Evolutionary conservation across 2,797 vertebrate genomes (phyloP).

Genomic region (Urosaurus nigricauda): DNA sequence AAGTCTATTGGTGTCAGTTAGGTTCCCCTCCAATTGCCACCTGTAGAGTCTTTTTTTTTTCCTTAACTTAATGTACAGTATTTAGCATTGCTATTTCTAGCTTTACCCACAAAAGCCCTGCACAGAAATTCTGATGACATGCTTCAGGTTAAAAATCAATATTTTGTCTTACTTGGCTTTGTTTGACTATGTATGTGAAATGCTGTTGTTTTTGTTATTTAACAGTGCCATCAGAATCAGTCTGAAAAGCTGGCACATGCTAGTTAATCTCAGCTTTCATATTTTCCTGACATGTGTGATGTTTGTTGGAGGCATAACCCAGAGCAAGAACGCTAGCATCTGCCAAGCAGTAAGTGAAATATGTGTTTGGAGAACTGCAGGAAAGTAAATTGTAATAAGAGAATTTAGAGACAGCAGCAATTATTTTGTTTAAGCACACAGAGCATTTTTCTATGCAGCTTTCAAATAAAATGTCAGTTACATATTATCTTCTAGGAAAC

Average conservation of each 20-base stretch:
- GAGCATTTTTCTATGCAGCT: background rate
- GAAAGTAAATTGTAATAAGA: background rate
- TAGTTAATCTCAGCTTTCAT: slow-evolving; percentile 95
- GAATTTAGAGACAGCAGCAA: no score
- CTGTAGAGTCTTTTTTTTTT: background rate
- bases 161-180: slow-evolving; percentile 32
- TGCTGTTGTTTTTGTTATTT: slow-evolving; percentile 50
- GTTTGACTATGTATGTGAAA: slow-evolving; percentile 48
- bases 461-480: background rate
- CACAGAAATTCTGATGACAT: background rate
- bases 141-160: background rate
- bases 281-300: slow-evolving; percentile 92
- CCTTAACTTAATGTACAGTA: background rate
- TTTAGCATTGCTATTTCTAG: background rate
- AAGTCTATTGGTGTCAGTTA: background rate
- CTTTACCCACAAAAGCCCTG: background rate
- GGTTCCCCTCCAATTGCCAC: background rate
- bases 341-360: slow-evolving; percentile 95
- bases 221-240: slow-evolving; percentile 92
- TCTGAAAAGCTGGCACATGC: slow-evolving; percentile 97
- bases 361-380: background rate
- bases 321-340: slow-evolving; percentile 88
- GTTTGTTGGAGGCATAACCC: slow-evolving; percentile 93
- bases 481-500: background rate
- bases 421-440: background rate